These are phyloP conservation scores for Plebejus anna DNA, from an alignment of 2,888 invertebrate genomes.

Conservation along the genomic window DNA sequence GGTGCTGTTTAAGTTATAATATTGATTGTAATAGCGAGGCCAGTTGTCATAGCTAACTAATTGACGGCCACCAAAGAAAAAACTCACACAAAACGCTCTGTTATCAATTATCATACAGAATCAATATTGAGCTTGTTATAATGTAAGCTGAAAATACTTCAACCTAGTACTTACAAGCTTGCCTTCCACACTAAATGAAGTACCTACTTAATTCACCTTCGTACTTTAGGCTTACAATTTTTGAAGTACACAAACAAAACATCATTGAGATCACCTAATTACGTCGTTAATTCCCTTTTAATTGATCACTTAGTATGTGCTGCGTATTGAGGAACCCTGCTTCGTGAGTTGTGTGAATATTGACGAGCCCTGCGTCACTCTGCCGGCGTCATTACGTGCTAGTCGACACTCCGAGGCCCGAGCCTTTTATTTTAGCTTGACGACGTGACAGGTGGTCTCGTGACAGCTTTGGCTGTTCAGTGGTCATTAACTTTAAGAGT, in stretches of 20 bases:
- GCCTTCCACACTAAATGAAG: background rate
- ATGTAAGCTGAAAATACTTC: background rate
- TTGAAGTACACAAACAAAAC: background rate
- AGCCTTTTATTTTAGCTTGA: background rate
- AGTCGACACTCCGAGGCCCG: background rate
- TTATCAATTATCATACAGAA: too few relatives aligned
- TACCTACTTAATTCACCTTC: background rate
- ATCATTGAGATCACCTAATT: conserved; percentile 16
- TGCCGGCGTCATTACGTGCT: background rate
- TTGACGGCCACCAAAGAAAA: too few relatives aligned
- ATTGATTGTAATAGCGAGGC: too few relatives aligned
- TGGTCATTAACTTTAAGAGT: background rate
- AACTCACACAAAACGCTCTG: too few relatives aligned
- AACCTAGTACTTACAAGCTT: background rate
- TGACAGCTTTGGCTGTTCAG: background rate
- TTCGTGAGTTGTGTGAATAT: background rate
- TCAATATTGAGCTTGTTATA: background rate
- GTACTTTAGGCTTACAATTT: background rate
- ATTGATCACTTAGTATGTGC: background rate
- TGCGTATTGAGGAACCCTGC: background rate
- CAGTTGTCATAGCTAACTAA: too few relatives aligned
- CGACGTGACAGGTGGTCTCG: background rate
- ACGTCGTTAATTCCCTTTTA: background rate
- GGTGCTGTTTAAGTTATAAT: too few relatives aligned
- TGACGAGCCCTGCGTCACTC: background rate